A percentile compares a stretch with the other conserved stretches of the same genome.
Evolutionary conservation across 2,888 invertebrate genomes (phyloP).

Genomic region (Oasisia sp.): DNA sequence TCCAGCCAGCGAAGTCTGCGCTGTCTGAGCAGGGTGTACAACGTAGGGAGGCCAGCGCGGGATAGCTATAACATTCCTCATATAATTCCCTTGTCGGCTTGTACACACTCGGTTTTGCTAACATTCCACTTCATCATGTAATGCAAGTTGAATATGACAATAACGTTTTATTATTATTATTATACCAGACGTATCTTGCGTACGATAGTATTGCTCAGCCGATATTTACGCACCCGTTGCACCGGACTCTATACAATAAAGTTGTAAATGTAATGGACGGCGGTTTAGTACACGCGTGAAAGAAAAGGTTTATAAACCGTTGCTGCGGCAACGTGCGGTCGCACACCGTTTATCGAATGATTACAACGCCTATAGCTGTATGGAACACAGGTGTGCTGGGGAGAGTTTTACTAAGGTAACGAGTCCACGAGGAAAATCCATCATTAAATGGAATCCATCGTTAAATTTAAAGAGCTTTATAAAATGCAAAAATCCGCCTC

Average conservation of each 20-base stretch:
- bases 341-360: background rate
- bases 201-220: background rate
- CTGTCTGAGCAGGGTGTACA: no score
- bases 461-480: no score
- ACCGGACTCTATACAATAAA: background rate
- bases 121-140: no score
- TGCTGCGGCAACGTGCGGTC: background rate
- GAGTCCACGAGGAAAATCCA: no score
- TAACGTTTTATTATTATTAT: no score
- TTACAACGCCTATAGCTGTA: background rate
- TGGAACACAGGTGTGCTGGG: background rate
- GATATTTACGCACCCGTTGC: background rate
- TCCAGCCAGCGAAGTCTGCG: no score
- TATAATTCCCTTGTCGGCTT: background rate
- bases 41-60: no score
- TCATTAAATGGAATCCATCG: no score
- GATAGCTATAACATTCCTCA: background rate
- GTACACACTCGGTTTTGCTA: background rate
- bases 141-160: no score
- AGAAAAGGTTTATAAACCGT: background rate
- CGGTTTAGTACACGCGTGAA: background rate
- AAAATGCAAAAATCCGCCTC: no score
- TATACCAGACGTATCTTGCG: background rate
- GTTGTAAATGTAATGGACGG: constrained; percentile 3
- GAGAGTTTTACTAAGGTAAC: no score